Conservation (phyloP, 2,113 vertebrate species). For the Halichoerus grypus region DNA sequence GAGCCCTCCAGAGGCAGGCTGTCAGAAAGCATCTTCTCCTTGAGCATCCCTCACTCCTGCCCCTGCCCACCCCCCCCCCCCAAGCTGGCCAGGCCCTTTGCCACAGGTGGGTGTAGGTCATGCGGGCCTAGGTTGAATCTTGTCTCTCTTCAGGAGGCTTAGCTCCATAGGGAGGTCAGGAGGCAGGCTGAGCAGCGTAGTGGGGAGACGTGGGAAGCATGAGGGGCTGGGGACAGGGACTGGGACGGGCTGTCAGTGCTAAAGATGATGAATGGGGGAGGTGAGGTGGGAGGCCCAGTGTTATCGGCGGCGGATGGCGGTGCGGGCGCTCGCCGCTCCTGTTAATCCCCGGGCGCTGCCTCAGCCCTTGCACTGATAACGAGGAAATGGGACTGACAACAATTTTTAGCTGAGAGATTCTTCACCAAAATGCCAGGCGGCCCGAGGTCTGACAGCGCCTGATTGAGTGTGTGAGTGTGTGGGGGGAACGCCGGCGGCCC, state of each 20-base stretch:
- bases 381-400: conserved; percentile 99
- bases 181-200: conserved; percentile 21
- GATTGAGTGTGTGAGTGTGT: conserved; percentile 90
- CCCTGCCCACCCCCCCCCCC: not conserved
- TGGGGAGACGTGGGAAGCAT: conserved; percentile 51
- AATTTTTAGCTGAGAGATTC: conserved; percentile 99
- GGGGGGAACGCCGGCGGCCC: conserved; percentile 83
- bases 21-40: not conserved
- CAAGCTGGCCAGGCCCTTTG: not conserved
- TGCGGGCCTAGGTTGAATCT: not conserved
- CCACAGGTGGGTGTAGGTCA: conserved; percentile 61
- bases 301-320: conserved; percentile 83
- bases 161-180: conserved; percentile 47
- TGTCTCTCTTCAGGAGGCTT: not conserved
- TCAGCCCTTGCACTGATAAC: conserved; percentile 94
- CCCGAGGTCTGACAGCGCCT: conserved; percentile 92
- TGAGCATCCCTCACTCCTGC: not conserved
- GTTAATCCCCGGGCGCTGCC: conserved; percentile 91
- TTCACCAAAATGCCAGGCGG: conserved; percentile 96
- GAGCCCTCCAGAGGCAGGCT: not conserved
- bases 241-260: conserved; percentile 94
- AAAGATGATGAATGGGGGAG: conserved; percentile 99
- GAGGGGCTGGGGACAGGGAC: conserved; percentile 75
- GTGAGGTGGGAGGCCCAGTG: conserved; percentile 88
- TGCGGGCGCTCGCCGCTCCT: conserved; percentile 85